Evolutionary conservation across 2,113 vertebrate species (phyloP), one percentile per base, ranked within the genome.

Genomic region (Leiothrix lutea): DNA sequence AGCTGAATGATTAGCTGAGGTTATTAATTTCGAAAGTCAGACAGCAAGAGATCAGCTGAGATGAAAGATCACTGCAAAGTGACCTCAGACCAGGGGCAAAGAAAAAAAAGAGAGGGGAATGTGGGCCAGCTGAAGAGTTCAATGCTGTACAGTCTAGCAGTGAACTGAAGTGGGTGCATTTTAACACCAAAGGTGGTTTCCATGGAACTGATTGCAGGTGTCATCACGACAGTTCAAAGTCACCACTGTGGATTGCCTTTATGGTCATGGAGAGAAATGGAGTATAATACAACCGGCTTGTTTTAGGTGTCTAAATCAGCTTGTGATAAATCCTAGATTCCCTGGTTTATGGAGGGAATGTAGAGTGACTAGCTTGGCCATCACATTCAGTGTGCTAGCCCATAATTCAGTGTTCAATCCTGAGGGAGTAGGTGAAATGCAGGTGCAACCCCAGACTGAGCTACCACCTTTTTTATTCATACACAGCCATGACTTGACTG

Each of bases 1-100:
- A 95, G 87, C 69, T 1, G 13, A 89, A 48, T 95, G 56, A 93
- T 95, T 96, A 96, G 92, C 90, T 80, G 77, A 91, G 77, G 86
- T 50, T 92, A 92, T 88, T 95, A 90, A 94, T 95, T 96, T 86
- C 51, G 80, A 36, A 88, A 96, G 71, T 74, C 90, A 95, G 93
- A 83, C 58, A 80, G 84, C 62, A 78, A 95, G 84, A 85, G 71
- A 95, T 95, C 74, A 93, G 81, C 92, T 94, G 87, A 93, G 74
- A 86, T 88, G 58, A 86, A 88, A 94, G 79, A 88, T 95, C 42
- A 48, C 69, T 80, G 58, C 72, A 93, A 94, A 94, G 92, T 93
- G 88, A 96, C 81, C 75, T 92, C 82, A 94, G 44, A 78, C 35
- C 57, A 42, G 69, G 54, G 25, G 11, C 65, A 57, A 87, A 70